Percentiles rank a stretch among this genome's conserved stretches.
phyloP scores from a whole-genome alignment of 2,797 vertebrate species.

The Argyrosomus regius region DNA sequence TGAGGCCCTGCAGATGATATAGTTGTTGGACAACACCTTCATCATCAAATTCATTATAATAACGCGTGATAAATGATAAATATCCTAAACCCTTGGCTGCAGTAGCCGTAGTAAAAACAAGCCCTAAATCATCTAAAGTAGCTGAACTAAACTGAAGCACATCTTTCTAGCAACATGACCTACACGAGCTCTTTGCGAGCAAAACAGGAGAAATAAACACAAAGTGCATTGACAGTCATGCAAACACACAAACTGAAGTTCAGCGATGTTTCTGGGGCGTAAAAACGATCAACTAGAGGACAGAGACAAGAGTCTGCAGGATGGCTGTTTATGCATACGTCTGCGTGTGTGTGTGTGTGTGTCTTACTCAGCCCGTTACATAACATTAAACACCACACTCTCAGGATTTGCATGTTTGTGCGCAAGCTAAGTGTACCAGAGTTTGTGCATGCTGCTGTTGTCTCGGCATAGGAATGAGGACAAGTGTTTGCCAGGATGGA shows the following conservation, averaged over 20 bases:
- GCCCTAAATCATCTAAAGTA: slow-evolving; percentile 23
- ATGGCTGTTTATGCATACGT: slow-evolving; percentile 30
- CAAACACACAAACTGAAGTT: slow-evolving; percentile 3
- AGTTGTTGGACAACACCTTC: background rate
- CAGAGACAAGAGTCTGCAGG: slow-evolving; percentile 23
- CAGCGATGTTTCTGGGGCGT: slow-evolving; percentile 2
- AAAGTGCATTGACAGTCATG: background rate
- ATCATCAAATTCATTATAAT: background rate
- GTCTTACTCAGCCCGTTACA: slow-evolving; percentile 50
- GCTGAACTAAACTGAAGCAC: slow-evolving; percentile 7
- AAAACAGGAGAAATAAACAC: slow-evolving; percentile 37
- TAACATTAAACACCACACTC: slow-evolving; percentile 53
- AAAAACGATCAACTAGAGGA: slow-evolving; percentile 29
- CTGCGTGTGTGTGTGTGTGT: slow-evolving; percentile 22
- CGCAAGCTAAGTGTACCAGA: background rate
- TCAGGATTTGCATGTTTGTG: slow-evolving; percentile 30
- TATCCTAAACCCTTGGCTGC: background rate
- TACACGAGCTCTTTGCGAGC: slow-evolving; percentile 22
- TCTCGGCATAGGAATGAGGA: slow-evolving; percentile 36
- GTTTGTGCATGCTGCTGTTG: slow-evolving; percentile 15
- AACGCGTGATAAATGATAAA: background rate
- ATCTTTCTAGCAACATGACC: slow-evolving; percentile 48
- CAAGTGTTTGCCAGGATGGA: slow-evolving; percentile 38
- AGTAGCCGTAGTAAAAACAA: slow-evolving; percentile 16
- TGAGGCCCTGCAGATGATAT: background rate